These are phyloP conservation scores for Kryptolebias ocellatus DNA, from an alignment of 2,797 vertebrate species.

Conservation along the genomic window DNA sequence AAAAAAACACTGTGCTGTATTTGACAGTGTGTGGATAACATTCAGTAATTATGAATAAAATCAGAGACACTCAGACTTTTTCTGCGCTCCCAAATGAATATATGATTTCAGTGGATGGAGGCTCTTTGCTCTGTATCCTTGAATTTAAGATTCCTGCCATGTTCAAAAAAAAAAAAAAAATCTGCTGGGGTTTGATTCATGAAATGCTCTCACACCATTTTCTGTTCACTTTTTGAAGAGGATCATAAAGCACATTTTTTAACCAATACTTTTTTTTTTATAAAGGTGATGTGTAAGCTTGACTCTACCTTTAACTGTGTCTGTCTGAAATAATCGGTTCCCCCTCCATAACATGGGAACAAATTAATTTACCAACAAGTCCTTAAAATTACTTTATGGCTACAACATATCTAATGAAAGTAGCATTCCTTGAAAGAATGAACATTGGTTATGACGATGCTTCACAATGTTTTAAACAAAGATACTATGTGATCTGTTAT, in stretches of 20 bases:
- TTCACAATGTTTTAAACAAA: no score
- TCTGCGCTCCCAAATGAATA: constrained; percentile 37
- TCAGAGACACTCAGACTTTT: neutral
- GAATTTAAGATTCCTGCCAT: constrained; percentile 58
- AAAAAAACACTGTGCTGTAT: constrained; percentile 4
- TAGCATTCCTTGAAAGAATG: no score
- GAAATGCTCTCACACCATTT: constrained; percentile 57
- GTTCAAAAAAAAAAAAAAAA: constrained; percentile 60
- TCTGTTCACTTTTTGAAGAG: constrained; percentile 64
- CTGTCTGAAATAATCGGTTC: no score
- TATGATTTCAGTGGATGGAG: constrained; percentile 32
- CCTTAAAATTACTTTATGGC: no score
- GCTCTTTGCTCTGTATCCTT: constrained; percentile 61
- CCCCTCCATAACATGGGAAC: no score
- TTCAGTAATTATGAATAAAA: neutral
- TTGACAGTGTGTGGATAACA: neutral
- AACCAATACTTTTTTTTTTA: constrained; percentile 24
- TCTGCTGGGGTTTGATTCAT: constrained; percentile 58
- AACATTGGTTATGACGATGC: no score
- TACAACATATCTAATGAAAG: no score
- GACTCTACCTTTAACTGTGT: no score
- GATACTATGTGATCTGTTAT: no score
- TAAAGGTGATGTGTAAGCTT: constrained; percentile 49
- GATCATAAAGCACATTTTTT: constrained; percentile 53
- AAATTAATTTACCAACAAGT: no score